A percentile compares a stretch with the other conserved stretches of the same genome.
Evolutionary conservation across 2,797 vertebrate genomes (phyloP).

Genomic region (Zalophus californianus): DNA sequence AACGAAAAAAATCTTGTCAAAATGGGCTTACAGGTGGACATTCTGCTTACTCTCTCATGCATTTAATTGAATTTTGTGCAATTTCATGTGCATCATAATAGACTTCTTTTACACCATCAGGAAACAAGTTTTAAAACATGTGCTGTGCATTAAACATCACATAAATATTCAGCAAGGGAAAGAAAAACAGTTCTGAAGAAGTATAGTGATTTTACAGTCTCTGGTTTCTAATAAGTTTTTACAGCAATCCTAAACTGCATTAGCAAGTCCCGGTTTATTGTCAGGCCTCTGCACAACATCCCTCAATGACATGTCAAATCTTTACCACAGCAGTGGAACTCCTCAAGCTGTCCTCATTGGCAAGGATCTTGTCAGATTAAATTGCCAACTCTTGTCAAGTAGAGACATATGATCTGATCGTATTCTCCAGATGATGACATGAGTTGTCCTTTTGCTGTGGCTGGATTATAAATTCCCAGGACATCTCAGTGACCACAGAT

Average conservation of each 20-base stretch:
- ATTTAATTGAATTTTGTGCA: constrained; percentile 83
- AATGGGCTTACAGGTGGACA: constrained; percentile 84
- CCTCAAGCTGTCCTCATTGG: constrained; percentile 85
- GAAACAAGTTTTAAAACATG: constrained; percentile 86
- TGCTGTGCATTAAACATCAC: constrained; percentile 84
- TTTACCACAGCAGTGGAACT: constrained; percentile 80
- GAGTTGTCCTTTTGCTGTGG: constrained; percentile 72
- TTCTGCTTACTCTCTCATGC: constrained; percentile 81
- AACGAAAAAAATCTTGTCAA: constrained; percentile 77
- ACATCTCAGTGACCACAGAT: constrained; percentile 53
- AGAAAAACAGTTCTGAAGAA: constrained; percentile 84
- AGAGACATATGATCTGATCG: constrained; percentile 80
- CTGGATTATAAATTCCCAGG: constrained; percentile 64
- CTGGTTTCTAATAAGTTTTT: constrained; percentile 89
- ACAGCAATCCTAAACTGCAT: constrained; percentile 86
- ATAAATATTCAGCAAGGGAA: constrained; percentile 87
- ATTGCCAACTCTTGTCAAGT: constrained; percentile 87
- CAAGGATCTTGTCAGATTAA: constrained; percentile 87
- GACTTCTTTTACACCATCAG: constrained; percentile 83
- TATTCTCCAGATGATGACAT: constrained; percentile 77
- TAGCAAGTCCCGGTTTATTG: constrained; percentile 87
- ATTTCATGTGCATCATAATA: constrained; percentile 82
- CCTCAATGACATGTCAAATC: constrained; percentile 85
- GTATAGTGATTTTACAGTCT: constrained; percentile 88
- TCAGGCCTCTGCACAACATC: constrained; percentile 82